These are phyloP conservation scores for Zapus hudsonius DNA, from an alignment of 2,113 vertebrate genomes.

Conservation along the genomic window DNA sequence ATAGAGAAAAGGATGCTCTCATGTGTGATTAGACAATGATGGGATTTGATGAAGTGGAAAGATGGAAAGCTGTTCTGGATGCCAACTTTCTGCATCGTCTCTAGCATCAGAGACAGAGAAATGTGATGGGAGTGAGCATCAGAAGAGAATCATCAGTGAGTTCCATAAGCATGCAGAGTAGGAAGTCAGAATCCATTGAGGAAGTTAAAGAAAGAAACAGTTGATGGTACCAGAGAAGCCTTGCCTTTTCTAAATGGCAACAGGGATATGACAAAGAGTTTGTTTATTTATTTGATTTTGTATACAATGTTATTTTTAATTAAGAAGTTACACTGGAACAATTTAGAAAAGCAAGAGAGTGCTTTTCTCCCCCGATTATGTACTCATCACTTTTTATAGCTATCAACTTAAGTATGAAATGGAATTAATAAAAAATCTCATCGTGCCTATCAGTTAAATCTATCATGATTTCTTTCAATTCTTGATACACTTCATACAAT, in stretches of 20 bases:
- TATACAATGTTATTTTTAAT: constrained; percentile 14
- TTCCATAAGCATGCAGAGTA: neutral
- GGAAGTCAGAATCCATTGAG: neutral
- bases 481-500: neutral
- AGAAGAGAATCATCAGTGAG: neutral
- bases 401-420: constrained; percentile 1
- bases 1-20: constrained; percentile 40
- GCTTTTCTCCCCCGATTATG: neutral
- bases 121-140: neutral
- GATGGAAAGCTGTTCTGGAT: constrained; percentile 33
- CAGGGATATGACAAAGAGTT: neutral
- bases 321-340: neutral
- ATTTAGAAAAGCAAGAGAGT: constrained; percentile 2
- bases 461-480: neutral
- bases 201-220: neutral
- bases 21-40: constrained; percentile 65
- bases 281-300: neutral
- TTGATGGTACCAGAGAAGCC: neutral
- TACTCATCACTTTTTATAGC: constrained; percentile 43
- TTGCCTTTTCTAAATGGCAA: neutral
- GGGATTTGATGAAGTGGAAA: constrained; percentile 60
- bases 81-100: neutral
- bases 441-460: constrained; percentile 33
- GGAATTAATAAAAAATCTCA: constrained; percentile 33
- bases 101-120: neutral